Evolutionary conservation across 2,888 invertebrate genomes (phyloP).

Genomic region (Lasioglossum calceatum): DNA sequence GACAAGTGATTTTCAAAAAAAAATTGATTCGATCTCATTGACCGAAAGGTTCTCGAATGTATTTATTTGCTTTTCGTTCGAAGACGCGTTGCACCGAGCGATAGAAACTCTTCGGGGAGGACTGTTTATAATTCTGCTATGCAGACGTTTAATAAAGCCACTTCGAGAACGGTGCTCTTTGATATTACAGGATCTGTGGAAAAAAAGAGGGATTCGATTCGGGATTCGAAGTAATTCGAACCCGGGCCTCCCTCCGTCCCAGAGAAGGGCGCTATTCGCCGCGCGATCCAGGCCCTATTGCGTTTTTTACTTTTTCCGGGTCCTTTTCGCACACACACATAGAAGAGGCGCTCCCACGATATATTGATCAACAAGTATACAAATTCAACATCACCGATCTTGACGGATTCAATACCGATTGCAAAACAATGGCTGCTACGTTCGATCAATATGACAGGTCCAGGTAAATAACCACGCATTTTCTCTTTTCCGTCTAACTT

Average conservation of each 20-base stretch:
- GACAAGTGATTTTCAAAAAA: constrained; percentile 26
- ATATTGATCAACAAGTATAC: constrained; percentile 60
- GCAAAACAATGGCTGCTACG: constrained; percentile 86
- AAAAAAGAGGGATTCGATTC: constrained; percentile 30
- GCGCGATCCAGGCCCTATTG: constrained; percentile 40
- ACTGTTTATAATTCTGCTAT: constrained; percentile 42
- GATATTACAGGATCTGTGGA: constrained; percentile 40
- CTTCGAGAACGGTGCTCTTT: constrained; percentile 41
- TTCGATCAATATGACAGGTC: constrained; percentile 90
- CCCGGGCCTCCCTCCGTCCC: constrained; percentile 33
- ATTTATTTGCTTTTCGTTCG: constrained; percentile 26
- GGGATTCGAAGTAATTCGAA: constrained; percentile 6
- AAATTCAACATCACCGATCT: constrained; percentile 35
- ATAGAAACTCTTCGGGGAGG: constrained; percentile 11
- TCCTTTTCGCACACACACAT: constrained; percentile 38
- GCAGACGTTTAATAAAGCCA: constrained; percentile 37
- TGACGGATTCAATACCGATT: constrained; percentile 45
- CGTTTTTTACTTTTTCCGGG: constrained; percentile 55
- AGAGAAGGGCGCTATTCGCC: constrained; percentile 33
- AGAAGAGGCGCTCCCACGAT: constrained; percentile 47
- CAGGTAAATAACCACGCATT: constrained; percentile 84
- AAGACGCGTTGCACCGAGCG: constrained; percentile 9
- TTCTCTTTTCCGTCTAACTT: neutral
- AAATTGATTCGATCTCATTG: neutral
- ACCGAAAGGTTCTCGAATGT: constrained; percentile 27